A percentile compares a stretch with the other conserved stretches of the same genome.
Conservation (phyloP, 2,888 invertebrate species). For the Alloscopus bannaensis region DNA sequence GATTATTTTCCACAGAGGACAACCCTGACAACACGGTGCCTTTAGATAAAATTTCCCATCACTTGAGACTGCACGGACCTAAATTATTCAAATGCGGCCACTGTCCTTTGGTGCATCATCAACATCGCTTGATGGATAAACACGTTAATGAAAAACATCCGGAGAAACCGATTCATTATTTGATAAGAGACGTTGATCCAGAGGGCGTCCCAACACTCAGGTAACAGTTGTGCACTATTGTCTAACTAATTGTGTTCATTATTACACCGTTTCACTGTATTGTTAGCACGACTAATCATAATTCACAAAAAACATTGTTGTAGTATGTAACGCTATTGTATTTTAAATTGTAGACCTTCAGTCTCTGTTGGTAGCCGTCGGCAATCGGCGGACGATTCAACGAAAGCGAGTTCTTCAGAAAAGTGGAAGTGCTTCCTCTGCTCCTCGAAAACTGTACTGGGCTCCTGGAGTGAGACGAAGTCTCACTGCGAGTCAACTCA, state of each 20-base stretch:
- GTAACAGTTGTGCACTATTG: constrained; percentile 26
- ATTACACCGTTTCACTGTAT: too few species aligned
- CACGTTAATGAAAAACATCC: constrained; percentile 82
- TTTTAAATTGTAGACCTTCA: constrained; percentile 14
- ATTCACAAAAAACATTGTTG: not conserved
- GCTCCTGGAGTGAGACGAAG: constrained; percentile 80
- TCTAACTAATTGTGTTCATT: not conserved
- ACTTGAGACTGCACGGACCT: constrained; percentile 85
- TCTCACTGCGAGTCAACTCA: constrained; percentile 81
- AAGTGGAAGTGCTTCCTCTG: constrained; percentile 85
- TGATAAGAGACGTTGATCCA: constrained; percentile 76
- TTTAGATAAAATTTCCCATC: constrained; percentile 82
- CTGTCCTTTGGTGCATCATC: constrained; percentile 83
- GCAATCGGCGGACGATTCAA: constrained; percentile 63
- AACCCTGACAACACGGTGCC: constrained; percentile 75
- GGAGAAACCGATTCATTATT: constrained; percentile 77
- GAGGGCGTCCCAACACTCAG: constrained; percentile 73
- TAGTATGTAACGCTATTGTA: constrained; percentile 12
- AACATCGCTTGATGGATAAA: constrained; percentile 80
- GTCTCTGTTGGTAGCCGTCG: constrained; percentile 48
- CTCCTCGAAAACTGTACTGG: constrained; percentile 78
- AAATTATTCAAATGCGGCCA: constrained; percentile 84
- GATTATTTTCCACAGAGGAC: constrained; percentile 38
- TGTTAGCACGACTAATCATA: too few species aligned
- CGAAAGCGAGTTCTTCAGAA: constrained; percentile 50